Percentiles rank a stretch among this genome's conserved stretches.
Conservation (phyloP, 2,113 vertebrate genomes). For the Scomber scombrus region DNA sequence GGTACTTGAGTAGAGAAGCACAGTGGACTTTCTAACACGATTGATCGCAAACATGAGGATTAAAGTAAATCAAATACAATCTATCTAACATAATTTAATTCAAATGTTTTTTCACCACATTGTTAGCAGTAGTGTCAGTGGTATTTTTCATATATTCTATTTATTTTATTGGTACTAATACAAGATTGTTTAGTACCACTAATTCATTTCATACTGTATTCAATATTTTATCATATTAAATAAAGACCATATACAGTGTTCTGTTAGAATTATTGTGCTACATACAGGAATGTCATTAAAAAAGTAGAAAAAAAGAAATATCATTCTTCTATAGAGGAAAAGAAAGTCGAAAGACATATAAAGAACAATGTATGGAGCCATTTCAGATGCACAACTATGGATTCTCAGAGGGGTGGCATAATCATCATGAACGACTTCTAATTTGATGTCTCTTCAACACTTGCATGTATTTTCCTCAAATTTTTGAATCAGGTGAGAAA, state of each 20-base stretch:
- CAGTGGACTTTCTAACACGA: neutral
- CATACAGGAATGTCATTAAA: neutral
- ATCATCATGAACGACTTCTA: neutral
- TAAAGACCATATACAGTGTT: neutral
- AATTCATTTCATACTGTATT: neutral
- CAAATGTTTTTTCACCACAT: no score
- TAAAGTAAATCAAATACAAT: neutral
- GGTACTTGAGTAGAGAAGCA: neutral
- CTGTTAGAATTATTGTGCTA: neutral
- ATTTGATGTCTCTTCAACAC: neutral
- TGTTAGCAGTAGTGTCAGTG: neutral
- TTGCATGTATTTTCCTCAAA: neutral
- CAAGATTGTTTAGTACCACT: neutral
- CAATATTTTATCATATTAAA: constrained; percentile 1
- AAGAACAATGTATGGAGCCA: neutral
- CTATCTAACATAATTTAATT: neutral
- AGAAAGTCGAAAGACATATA: neutral
- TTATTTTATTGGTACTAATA: neutral
- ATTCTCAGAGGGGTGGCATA: neutral
- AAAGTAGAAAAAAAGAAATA: neutral
- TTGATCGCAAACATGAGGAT: neutral
- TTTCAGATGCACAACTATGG: neutral
- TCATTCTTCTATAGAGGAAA: neutral
- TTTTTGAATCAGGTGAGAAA: neutral
- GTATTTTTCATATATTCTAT: neutral